Percentiles rank a stretch among this genome's conserved stretches.
These are phyloP conservation scores for Macrosiphum euphorbiae DNA, from an alignment of 2,888 invertebrate species.

Conservation along the genomic window DNA sequence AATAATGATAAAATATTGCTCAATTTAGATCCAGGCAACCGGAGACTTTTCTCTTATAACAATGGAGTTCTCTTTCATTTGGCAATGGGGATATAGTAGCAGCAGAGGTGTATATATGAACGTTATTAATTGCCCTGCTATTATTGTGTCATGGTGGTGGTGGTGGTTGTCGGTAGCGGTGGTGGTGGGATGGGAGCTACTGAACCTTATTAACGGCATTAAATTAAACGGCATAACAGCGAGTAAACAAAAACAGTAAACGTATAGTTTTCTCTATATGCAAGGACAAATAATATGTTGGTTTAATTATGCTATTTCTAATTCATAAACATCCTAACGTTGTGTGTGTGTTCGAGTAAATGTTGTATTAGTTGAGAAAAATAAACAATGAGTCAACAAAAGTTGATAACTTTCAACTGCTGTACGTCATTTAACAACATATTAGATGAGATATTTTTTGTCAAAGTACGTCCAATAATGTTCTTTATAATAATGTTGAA, in stretches of 20 bases:
- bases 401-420: no score
- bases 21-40: constrained; percentile 57
- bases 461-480: neutral
- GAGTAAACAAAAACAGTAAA: constrained; percentile 53
- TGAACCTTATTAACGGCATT: constrained; percentile 64
- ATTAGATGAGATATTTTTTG: neutral
- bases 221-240: constrained; percentile 48
- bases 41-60: constrained; percentile 56
- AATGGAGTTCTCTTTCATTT: constrained; percentile 54
- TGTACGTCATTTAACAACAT: neutral
- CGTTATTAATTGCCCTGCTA: constrained; percentile 58
- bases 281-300: constrained; percentile 26
- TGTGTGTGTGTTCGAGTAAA: neutral
- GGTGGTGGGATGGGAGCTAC: constrained; percentile 2
- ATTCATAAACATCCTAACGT: neutral
- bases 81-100: neutral
- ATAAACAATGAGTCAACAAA: neutral
- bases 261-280: constrained; percentile 41
- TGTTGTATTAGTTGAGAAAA: neutral
- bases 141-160: constrained; percentile 55
- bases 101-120: constrained; percentile 24
- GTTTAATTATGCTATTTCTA: neutral
- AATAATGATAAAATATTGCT: constrained; percentile 61
- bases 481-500: neutral
- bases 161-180: neutral